Conservation (phyloP, 1,140 invertebrate species). For the Drosophila kanapiae region DNA sequence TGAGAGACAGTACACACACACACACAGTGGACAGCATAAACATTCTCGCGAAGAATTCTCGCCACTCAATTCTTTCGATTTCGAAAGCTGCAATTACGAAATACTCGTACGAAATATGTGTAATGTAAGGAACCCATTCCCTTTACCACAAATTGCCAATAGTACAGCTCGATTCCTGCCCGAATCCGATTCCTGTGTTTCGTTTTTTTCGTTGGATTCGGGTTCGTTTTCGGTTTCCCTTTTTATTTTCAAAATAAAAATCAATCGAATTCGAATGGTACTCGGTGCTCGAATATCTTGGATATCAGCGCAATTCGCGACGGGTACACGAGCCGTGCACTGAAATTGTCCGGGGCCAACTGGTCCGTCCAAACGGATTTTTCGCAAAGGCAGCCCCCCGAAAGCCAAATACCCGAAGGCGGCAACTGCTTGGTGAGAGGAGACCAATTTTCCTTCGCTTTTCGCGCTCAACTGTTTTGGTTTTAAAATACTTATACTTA, state of each 20-base stretch:
- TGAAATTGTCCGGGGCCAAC: constrained; percentile 81
- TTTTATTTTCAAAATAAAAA: constrained; percentile 55
- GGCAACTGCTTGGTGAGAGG: constrained; percentile 18
- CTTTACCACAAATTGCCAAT: constrained; percentile 54
- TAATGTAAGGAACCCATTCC: constrained; percentile 20
- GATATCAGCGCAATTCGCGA: constrained; percentile 58
- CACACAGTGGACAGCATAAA: constrained; percentile 20
- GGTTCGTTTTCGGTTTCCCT: constrained; percentile 47
- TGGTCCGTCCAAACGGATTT: constrained; percentile 64
- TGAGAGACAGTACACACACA: constrained; percentile 13
- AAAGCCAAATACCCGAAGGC: constrained; percentile 18
- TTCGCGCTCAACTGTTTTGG: constrained; percentile 56
- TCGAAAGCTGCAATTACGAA: constrained; percentile 65
- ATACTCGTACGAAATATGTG: constrained; percentile 38
- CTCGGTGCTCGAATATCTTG: constrained; percentile 34
- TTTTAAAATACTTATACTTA: constrained; percentile 65
- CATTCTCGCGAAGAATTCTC: constrained; percentile 17
- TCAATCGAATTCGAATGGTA: constrained; percentile 45
- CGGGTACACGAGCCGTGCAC: constrained; percentile 72
- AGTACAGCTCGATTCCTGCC: constrained; percentile 4
- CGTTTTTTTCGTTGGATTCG: constrained; percentile 52
- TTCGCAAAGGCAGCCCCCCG: constrained; percentile 55
- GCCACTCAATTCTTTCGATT: constrained; percentile 32
- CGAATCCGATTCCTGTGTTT: constrained; percentile 24
- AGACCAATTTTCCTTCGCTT: constrained; percentile 48